These are phyloP conservation scores for Drosophila guanche DNA, from an alignment of 1,140 invertebrate species.

Conservation along the genomic window DNA sequence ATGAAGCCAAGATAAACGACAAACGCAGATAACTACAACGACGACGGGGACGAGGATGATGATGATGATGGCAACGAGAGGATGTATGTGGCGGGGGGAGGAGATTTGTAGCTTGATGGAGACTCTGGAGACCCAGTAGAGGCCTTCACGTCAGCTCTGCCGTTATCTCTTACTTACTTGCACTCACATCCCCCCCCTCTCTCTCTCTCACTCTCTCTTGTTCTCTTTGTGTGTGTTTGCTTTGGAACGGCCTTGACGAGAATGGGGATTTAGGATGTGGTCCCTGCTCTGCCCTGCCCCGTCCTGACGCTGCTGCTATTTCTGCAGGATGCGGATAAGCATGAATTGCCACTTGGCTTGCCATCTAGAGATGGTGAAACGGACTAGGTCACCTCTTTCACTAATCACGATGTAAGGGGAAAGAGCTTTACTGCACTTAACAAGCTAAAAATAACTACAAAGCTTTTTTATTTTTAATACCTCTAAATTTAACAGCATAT, in stretches of 20 bases:
- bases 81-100: slow-evolving; percentile 10
- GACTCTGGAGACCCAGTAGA: slow-evolving; percentile 6
- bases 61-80: slow-evolving; percentile 35
- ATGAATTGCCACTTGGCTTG: slow-evolving; percentile 33
- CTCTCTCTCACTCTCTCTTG: not conserved
- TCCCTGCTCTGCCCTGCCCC: too few species aligned
- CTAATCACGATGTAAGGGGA: not conserved
- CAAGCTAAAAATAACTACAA: too few species aligned
- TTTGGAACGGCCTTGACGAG: slow-evolving; percentile 49
- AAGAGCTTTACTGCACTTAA: too few species aligned
- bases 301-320: not conserved
- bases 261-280: slow-evolving; percentile 15
- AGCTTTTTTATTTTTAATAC: too few species aligned
- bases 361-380: slow-evolving; percentile 15
- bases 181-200: not conserved
- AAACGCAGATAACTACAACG: slow-evolving; percentile 31
- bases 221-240: not conserved
- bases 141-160: slow-evolving; percentile 19
- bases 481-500: too few species aligned
- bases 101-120: slow-evolving; percentile 8
- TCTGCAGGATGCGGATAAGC: slow-evolving; percentile 47
- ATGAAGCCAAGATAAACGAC: slow-evolving; percentile 79
- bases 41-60: slow-evolving; percentile 20
- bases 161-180: not conserved
- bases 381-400: not conserved